phyloP scores from a whole-genome alignment of 2,113 vertebrate species.

The Delphinapterus leucas region DNA sequence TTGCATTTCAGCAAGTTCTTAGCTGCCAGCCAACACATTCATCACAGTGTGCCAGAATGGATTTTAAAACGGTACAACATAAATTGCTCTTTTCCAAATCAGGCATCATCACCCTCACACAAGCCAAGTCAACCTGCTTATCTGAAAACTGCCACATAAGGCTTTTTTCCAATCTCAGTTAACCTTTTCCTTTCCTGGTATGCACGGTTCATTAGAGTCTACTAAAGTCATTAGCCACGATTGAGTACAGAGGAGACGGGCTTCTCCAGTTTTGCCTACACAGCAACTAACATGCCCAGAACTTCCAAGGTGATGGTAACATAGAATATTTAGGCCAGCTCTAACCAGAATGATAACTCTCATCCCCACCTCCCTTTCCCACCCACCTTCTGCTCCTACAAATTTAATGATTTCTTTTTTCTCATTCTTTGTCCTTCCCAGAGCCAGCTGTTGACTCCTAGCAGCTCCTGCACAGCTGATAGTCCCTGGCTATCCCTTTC shows the following conservation, averaged over 20 bases:
- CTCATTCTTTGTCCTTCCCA: background rate
- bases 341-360: background rate
- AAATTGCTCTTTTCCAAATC: conserved; percentile 59
- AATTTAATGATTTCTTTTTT: background rate
- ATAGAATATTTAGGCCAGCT: background rate
- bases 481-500: background rate
- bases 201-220: background rate
- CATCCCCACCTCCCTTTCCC: background rate
- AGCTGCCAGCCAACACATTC: conserved; percentile 61
- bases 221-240: background rate
- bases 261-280: conserved; percentile 13
- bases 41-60: conserved; percentile 59
- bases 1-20: conserved; percentile 49
- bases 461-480: background rate
- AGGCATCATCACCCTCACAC: background rate
- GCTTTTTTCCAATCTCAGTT: conserved; percentile 4
- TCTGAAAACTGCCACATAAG: conserved; percentile 60
- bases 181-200: conserved; percentile 34
- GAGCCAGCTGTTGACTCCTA: background rate
- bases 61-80: conserved; percentile 53
- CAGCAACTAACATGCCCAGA: background rate
- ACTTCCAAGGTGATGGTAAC: background rate
- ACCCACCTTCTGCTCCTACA: background rate
- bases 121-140: conserved; percentile 51
- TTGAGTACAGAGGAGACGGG: background rate